These are phyloP conservation scores for Himalopsyche japonica DNA, from an alignment of 2,888 invertebrate species.

Conservation along the genomic window DNA sequence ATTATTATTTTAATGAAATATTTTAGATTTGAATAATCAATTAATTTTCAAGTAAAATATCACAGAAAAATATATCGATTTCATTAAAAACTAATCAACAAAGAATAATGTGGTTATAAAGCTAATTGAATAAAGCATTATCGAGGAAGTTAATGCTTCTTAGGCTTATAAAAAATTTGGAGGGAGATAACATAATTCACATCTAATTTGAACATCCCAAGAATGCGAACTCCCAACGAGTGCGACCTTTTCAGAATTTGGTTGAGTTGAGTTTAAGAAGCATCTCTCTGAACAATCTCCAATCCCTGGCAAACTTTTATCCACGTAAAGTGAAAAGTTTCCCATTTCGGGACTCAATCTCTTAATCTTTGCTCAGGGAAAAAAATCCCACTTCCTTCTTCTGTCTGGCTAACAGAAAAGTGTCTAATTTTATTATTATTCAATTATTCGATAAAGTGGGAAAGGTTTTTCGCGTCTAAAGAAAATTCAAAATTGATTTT, in stretches of 20 bases:
- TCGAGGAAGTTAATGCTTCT: too few relatives aligned
- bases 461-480: too few relatives aligned
- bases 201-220: neutral
- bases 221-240: neutral
- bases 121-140: too few relatives aligned
- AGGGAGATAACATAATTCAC: too few relatives aligned
- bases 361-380: neutral
- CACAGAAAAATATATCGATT: too few relatives aligned
- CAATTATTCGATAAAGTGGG: neutral
- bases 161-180: too few relatives aligned
- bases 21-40: too few relatives aligned
- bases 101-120: too few relatives aligned
- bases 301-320: neutral
- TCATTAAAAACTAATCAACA: too few relatives aligned
- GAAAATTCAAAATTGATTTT: too few relatives aligned
- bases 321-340: constrained; percentile 1
- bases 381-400: neutral
- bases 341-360: neutral
- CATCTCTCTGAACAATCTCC: neutral
- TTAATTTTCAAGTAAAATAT: too few relatives aligned
- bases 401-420: neutral
- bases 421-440: neutral
- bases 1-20: too few relatives aligned
- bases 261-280: neutral
- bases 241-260: neutral